Conservation (phyloP, 2,797 vertebrate genomes). For the Acanthornis magna region DNA sequence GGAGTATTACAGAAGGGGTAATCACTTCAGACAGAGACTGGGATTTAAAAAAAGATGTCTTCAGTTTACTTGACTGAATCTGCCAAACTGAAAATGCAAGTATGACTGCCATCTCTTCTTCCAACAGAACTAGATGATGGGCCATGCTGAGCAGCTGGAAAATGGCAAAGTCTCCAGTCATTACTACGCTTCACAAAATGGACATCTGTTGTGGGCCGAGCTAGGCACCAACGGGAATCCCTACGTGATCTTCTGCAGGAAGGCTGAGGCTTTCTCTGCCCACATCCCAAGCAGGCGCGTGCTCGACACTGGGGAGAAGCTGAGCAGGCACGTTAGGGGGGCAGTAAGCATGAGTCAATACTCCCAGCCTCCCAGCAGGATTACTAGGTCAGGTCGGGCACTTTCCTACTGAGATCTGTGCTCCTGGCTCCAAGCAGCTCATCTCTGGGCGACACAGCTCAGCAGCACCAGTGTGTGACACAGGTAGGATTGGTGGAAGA, state of each 20-base stretch:
- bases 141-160: background rate
- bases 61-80: background rate
- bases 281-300: background rate
- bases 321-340: background rate
- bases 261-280: background rate
- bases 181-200: accelerated
- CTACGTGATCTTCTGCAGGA: background rate
- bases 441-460: background rate
- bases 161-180: background rate
- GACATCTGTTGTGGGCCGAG: accelerated
- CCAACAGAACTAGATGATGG: background rate
- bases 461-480: background rate
- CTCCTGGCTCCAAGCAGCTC: background rate
- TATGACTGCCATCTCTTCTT: background rate
- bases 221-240: background rate
- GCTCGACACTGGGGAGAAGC: background rate
- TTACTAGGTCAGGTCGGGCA: background rate
- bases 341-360: background rate
- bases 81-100: background rate
- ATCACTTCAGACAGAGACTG: background rate
- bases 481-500: background rate
- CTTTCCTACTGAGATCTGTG: background rate
- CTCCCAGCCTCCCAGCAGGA: background rate
- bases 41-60: background rate
- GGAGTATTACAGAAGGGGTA: background rate